Evolutionary conservation across 1,140 invertebrate species (phyloP), one percentile per base, ranked within the genome.

Genomic region (Drosophila insularis): DNA sequence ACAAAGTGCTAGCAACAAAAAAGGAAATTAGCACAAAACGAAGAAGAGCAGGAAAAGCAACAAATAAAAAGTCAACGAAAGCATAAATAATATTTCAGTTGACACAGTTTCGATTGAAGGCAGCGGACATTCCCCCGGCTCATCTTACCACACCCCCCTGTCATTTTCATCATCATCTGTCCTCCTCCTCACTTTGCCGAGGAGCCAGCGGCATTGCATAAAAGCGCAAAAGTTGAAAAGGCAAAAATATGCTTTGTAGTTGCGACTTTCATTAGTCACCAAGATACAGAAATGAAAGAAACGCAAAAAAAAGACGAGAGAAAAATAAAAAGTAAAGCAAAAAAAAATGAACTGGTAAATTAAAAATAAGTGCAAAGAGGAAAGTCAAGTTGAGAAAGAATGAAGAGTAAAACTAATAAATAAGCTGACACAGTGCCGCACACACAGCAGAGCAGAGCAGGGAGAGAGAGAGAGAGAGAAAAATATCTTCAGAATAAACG

Each of bases 21-120:
- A 46, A 19, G n/a, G 4, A 50, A 50, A 11, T 35, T 35, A 35
- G 14, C 55, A 35, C 21, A 46, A 59, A 17, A 60, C 11, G 27
- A 46, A 21, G 23, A 40, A 46, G 23, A 27, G 27, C 19, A 13
- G 13, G 11, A 10, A 11, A 37, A 17, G 32, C 32, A n/a, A 35
- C 19, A 1, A 53, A 14, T n/a, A 46, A 32, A 74, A 75, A 74
- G 56, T 75, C 23, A 62, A 64, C 71, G 63, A 63, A 59, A 54
- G 58, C 68, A 75, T 75, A 75, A 69, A 76, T 69, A 75, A 71
- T 77, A 71, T 77, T 77, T 58, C 67, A 77, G 63, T 77, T 77
- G 74, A 78, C 74, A 77, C 55, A 77, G 74, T 77, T 77, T 62
- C 19, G 43, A 55, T 23, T 14, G 31, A 66, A 60, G 50, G 35